phyloP scores from a whole-genome alignment of 2,888 invertebrate species.

The Cheilosia scutellata region DNA sequence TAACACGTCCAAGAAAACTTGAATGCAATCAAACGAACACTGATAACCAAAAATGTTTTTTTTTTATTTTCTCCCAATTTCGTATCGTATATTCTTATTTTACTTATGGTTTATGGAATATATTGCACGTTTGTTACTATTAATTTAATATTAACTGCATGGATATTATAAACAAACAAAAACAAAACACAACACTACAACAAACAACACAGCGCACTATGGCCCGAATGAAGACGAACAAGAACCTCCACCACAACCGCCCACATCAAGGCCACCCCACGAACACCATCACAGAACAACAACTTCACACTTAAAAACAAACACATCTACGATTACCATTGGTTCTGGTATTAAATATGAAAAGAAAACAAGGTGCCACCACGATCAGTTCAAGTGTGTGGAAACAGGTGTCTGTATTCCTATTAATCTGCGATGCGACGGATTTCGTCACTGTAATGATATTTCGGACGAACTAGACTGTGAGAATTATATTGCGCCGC shows the following conservation, averaged over 20 bases:
- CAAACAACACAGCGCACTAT: conserved; percentile 15
- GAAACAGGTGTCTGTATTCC: conserved; percentile 87
- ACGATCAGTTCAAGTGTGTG: conserved; percentile 86
- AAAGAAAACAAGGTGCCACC: conserved; percentile 83
- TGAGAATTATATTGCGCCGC: conserved; percentile 76
- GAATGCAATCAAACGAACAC: conserved; percentile 7
- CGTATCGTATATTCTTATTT: conserved; percentile 29
- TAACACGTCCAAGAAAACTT: conserved; percentile 23
- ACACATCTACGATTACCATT: conserved; percentile 47
- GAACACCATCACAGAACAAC: conserved; percentile 47
- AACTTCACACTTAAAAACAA: not conserved
- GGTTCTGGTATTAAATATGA: conserved; percentile 76
- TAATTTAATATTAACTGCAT: conserved; percentile 64
- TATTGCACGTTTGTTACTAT: conserved; percentile 67
- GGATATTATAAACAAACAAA: conserved; percentile 53
- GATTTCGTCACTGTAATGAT: conserved; percentile 86
- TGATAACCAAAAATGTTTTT: conserved; percentile 32
- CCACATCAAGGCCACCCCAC: conserved; percentile 3
- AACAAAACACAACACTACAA: conserved; percentile 32
- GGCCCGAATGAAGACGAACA: conserved; percentile 23
- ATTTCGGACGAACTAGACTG: conserved; percentile 86
- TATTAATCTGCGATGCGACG: conserved; percentile 85
- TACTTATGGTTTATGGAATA: conserved; percentile 66
- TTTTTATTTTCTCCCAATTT: conserved; percentile 58
- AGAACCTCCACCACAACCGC: conserved; percentile 1